Base-by-base conservation (phyloP, 2,113 vertebrate genomes). In the Arvicanthis niloticus region DNA sequence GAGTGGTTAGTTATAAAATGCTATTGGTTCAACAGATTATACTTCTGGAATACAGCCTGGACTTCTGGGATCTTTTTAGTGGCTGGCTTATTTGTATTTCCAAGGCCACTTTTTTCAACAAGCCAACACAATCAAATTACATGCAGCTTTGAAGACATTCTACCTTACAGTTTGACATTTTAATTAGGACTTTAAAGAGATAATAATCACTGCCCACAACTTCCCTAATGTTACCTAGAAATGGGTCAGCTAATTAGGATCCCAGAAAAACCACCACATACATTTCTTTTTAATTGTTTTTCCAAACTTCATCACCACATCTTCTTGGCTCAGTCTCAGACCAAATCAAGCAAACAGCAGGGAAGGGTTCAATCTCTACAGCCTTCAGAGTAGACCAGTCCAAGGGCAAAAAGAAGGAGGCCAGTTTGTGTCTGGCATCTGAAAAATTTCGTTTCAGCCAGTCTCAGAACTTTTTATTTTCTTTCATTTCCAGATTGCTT, bases 101-200 rank as follows among this genome's bases (percentile, higher is more conserved):
- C 98, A 98, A 98, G 97, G 97, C 98, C 97, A 98, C 98, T 98
- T 98, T 98, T 98, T 98, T 97, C 98, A 98, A 98, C 96, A 98
- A 97, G 98, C 98, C 98, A 99, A 98, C 97, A 98, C 97, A 98
- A 98, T 98, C 98, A 98, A 98, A 98, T 98, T 98, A 98, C 98
- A 97, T 96, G 96, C 96, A 97, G 96, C 98, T 98, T 98, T 98
- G 98, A 98, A 98, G 98, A 98, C 96, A 97, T 98, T 98, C 97
- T 97, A 97, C 96, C 98, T 97, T 95, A 97, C 96, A 96, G 97
- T 96, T 98, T 98, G 98, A 98, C 98, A 97, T 98, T 97, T 97
- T 98, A 98, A 99, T 98, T 98, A 98, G 98, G 97, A 98, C 98
- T 98, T 98, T 98, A 94, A 97, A 98, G 98, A 98, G 98, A 96